Evolutionary conservation across 1,140 invertebrate genomes (phyloP).

Genomic region (Orchestia grillus): DNA sequence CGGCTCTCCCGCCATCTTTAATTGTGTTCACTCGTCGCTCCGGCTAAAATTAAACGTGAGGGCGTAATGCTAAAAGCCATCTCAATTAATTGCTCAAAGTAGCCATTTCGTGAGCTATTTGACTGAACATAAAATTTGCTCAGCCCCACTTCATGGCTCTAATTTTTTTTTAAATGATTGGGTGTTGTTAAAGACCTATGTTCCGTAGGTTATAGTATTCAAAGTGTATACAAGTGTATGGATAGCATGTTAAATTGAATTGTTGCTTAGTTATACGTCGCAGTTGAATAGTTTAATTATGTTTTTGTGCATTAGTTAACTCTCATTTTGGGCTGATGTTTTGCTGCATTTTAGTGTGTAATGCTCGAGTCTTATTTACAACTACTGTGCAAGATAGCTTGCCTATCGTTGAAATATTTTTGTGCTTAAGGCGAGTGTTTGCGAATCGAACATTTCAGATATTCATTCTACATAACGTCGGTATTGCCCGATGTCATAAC

Average conservation of each 20-base stretch:
- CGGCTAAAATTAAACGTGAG: not conserved
- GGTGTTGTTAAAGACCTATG: not conserved
- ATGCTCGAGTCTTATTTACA: not conserved
- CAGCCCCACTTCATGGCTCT: not conserved
- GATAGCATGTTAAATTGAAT: too few species aligned
- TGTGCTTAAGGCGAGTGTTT: too few species aligned
- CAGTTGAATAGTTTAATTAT: too few species aligned
- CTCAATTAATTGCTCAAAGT: not conserved
- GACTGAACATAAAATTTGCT: not conserved
- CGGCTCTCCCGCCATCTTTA: not conserved
- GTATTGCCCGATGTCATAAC: not conserved
- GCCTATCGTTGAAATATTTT: too few species aligned
- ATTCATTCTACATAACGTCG: not conserved
- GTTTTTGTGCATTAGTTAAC: too few species aligned
- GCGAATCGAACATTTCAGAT: not conserved
- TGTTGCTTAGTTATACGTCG: not conserved
- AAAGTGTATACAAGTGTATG: not conserved
- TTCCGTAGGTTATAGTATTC: not conserved
- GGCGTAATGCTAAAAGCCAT: not conserved
- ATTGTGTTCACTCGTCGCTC: not conserved
- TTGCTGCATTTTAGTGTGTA: not conserved
- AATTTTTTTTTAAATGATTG: not conserved
- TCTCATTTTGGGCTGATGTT: too few species aligned
- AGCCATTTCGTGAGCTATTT: not conserved
- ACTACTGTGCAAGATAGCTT: too few species aligned